Evolutionary conservation across 2,888 invertebrate species (phyloP).

Genomic region (Strigamia maritima): DNA sequence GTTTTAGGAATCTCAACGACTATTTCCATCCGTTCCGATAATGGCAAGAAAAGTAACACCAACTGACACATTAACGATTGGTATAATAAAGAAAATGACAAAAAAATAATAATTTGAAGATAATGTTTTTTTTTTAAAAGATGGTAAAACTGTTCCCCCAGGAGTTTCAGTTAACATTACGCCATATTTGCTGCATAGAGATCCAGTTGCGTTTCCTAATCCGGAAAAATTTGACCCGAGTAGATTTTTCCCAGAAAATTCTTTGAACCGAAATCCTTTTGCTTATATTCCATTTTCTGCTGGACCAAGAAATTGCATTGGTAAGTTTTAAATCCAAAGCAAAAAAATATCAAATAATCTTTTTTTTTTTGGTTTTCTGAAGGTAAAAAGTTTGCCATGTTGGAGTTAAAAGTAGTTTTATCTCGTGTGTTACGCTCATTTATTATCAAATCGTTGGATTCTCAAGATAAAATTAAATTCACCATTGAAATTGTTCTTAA

Average conservation of each 20-base stretch:
- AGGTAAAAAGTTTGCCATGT: slow-evolving; percentile 61
- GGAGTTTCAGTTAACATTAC: background rate
- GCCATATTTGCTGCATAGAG: background rate
- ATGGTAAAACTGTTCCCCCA: background rate
- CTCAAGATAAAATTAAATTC: slow-evolving; percentile 59
- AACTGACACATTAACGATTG: background rate
- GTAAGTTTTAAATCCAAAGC: no score
- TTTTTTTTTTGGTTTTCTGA: no score
- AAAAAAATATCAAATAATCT: no score
- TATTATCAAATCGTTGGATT: slow-evolving; percentile 58
- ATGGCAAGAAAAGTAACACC: background rate
- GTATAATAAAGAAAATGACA: background rate
- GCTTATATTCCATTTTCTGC: background rate
- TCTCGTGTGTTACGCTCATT: slow-evolving; percentile 60
- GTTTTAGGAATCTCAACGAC: slow-evolving; percentile 16
- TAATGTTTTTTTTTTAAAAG: background rate
- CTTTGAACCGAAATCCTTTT: background rate
- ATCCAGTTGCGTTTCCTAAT: background rate
- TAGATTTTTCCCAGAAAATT: background rate
- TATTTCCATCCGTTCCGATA: background rate
- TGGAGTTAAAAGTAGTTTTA: slow-evolving; percentile 61
- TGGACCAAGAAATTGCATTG: background rate
- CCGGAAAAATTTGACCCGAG: background rate
- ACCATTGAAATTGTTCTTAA: slow-evolving; percentile 62
- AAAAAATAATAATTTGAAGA: background rate